Evolutionary conservation across 23 tunicate species (phyloP), one percentile per base, ranked within the genome.

Genomic region (Halocynthia aurantium): DNA sequence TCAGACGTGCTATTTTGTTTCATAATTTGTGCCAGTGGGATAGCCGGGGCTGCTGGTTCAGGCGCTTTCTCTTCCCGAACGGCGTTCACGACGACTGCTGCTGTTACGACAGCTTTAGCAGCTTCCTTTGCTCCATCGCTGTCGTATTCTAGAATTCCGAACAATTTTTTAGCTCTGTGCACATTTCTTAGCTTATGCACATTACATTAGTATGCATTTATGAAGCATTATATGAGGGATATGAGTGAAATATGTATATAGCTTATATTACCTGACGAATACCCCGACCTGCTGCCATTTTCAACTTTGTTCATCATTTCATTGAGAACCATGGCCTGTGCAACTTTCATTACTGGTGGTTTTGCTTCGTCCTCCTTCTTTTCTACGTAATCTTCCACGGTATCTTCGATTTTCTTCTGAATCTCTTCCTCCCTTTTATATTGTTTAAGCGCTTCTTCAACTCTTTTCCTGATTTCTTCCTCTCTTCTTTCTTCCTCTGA

Each of bases 71-170:
- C 63, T 13, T n/a, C 17, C n/a, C 4, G 2, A 58, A 15, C 19
- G 57, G 22, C 71, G 17, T n/a, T 67, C 12, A 51, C n/a, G 18
- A 51, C 75, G 40, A 70, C 50, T 21, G 55, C 40, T 9, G 75
- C 50, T 7, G 54, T 50, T 44, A 17, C 75, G 53, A 70, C 75
- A 12, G 57, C 60, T 52, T 22, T 74, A 8, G 87, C 53, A 8
- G 87, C 52, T 71, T 70, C 51, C 22, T 66, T 67, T 19, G 77
- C 77, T 10, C 5, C 70, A 72, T 72, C 52, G 80, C 11, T 75
- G 0, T 10, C 73, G 55, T 7, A 53, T 8, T 31, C 18, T 31
- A 31, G 44, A 31, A 31, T 31, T 31, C 1, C 44, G 4, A 31
- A 31, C 44, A 31, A 31, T 31, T 4, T 31, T 1, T 31, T 31